These are phyloP conservation scores for Fringilla coelebs DNA, from an alignment of 2,797 vertebrate genomes.

Conservation along the genomic window DNA sequence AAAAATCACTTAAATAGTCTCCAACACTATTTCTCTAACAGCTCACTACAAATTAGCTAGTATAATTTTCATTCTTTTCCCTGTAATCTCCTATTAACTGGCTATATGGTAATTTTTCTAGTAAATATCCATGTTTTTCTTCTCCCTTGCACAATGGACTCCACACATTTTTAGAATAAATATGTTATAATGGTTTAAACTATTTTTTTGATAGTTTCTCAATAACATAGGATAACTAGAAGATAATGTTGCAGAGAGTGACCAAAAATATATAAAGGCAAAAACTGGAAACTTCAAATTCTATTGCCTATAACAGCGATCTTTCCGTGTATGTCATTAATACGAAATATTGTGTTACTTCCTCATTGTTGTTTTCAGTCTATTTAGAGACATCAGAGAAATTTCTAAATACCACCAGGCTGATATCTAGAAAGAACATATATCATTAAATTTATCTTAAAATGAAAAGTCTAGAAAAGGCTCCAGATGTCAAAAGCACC, in stretches of 20 bases:
- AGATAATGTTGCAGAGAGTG: not conserved
- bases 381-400: not conserved
- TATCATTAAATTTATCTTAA: not conserved
- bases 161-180: not conserved
- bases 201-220: not conserved
- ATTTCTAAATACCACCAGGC: not conserved
- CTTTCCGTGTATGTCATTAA: not conserved
- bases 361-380: not conserved
- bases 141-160: not conserved
- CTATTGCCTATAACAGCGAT: not conserved
- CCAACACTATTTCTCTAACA: not conserved
- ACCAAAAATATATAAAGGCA: not conserved
- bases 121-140: not conserved
- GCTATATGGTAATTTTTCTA: not conserved
- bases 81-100: not conserved
- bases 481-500: not conserved
- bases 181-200: not conserved
- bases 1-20: not conserved
- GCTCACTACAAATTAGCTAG: not conserved
- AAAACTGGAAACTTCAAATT: not conserved
- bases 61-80: not conserved
- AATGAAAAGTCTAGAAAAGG: not conserved
- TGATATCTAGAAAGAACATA: not conserved
- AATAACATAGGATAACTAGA: not conserved
- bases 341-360: not conserved